phyloP scores from a whole-genome alignment of 2,113 vertebrate species.

The Marmota monax region DNA sequence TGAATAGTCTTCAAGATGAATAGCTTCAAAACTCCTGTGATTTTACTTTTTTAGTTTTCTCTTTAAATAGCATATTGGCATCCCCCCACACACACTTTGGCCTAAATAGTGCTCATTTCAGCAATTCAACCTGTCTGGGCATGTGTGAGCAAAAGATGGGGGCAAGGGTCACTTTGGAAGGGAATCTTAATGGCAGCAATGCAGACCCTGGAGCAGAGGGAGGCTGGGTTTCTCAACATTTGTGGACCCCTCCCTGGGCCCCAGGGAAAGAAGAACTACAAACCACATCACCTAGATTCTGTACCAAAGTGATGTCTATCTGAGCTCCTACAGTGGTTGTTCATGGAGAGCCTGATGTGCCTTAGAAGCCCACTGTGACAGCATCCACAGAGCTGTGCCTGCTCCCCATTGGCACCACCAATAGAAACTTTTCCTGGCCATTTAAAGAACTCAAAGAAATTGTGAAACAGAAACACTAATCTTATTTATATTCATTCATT shows the following conservation, averaged over 20 bases:
- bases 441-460: neutral
- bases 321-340: no score
- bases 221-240: neutral
- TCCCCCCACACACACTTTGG: neutral
- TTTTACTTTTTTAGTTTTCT: constrained; percentile 11
- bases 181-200: neutral
- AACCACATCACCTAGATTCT: neutral
- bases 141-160: neutral
- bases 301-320: fast-evolving
- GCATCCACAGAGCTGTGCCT: neutral
- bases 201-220: neutral
- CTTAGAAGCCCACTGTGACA: neutral
- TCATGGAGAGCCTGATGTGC: neutral
- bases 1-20: constrained; percentile 81
- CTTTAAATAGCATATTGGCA: constrained; percentile 55
- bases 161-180: neutral
- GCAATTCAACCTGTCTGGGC: neutral
- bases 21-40: constrained; percentile 55
- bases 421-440: neutral
- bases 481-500: neutral
- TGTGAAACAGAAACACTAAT: neutral
- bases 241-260: neutral
- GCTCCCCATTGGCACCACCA: neutral
- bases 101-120: neutral
- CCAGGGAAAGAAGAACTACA: neutral